Conservation (phyloP, 35 echinoderm and acorn worm genomes). For the Apostichopus japonicus region DNA sequence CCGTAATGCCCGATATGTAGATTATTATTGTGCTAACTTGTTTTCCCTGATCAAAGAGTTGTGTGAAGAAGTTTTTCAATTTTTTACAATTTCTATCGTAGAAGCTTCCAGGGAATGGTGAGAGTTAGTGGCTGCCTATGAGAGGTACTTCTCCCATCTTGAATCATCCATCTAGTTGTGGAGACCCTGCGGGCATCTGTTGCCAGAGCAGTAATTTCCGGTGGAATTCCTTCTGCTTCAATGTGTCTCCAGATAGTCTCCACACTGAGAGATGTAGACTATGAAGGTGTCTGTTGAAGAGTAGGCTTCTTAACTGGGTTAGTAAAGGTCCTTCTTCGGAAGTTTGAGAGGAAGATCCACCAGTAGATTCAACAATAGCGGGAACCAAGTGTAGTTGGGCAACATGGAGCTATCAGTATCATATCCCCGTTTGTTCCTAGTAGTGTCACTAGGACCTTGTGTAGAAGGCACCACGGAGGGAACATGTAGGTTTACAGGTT, state of each 20-base stretch:
- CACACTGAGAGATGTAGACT: neutral
- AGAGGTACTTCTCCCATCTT: no score
- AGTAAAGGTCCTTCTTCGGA: neutral
- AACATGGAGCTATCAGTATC: neutral
- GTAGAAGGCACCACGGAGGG: no score
- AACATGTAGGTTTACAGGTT: no score
- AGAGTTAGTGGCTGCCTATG: no score
- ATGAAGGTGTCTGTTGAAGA: neutral
- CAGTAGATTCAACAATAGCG: no score
- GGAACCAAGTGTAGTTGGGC: neutral
- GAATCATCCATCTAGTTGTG: no score
- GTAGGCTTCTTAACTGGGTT: neutral
- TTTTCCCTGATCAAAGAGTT: neutral
- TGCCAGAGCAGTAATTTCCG: no score
- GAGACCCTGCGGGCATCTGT: no score
- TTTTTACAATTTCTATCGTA: no score
- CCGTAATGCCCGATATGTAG: neutral
- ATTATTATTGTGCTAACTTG: neutral
- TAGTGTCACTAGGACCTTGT: neutral
- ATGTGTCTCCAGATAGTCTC: neutral
- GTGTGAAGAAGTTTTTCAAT: neutral
- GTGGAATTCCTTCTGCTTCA: neutral
- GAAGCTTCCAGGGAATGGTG: no score
- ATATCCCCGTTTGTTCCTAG: neutral
- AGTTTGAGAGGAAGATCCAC: no score